Conservation (phyloP, 1,140 invertebrate species). For the Drosophila varians region DNA sequence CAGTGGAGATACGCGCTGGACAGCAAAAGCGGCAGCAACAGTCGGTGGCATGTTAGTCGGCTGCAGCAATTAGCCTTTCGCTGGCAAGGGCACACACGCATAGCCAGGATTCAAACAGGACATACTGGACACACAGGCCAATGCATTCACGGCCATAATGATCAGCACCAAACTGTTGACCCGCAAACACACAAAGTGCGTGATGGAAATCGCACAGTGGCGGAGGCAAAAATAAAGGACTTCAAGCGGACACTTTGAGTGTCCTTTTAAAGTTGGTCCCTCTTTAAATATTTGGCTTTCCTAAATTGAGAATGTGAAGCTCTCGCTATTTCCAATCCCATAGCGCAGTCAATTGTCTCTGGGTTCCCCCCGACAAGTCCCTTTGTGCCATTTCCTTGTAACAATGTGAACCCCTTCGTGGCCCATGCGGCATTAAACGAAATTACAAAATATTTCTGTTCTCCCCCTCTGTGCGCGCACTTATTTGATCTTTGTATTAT, state of each 20-base stretch:
- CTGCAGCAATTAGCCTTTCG: constrained; percentile 51
- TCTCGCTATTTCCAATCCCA: constrained; percentile 8
- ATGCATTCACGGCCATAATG: constrained; percentile 35
- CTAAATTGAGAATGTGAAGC: constrained; percentile 17
- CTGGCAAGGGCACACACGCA: constrained; percentile 23
- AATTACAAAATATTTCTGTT: constrained; percentile 62
- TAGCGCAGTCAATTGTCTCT: constrained; percentile 14
- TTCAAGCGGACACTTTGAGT: constrained; percentile 14
- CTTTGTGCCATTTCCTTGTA: constrained; percentile 35
- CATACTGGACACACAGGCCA: constrained; percentile 1
- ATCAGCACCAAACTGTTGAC: constrained; percentile 54
- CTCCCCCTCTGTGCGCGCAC: constrained; percentile 1
- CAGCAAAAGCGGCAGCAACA: constrained; percentile 33
- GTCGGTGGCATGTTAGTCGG: constrained; percentile 15
- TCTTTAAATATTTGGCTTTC: constrained; percentile 4
- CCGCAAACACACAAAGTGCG: constrained; percentile 49
- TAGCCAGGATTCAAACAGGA: neutral
- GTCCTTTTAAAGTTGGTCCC: constrained; percentile 5
- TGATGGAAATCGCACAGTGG: constrained; percentile 4
- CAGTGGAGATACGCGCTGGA: constrained; percentile 11
- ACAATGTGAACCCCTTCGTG: constrained; percentile 33
- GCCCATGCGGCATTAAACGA: constrained; percentile 55
- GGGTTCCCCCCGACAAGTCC: neutral
- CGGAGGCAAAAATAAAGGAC: constrained; percentile 30
- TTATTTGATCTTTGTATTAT: constrained; percentile 41